Evolutionary conservation across 2,113 vertebrate genomes (phyloP), one percentile per base, ranked within the genome.

Genomic region (Trachemys scripta): DNA sequence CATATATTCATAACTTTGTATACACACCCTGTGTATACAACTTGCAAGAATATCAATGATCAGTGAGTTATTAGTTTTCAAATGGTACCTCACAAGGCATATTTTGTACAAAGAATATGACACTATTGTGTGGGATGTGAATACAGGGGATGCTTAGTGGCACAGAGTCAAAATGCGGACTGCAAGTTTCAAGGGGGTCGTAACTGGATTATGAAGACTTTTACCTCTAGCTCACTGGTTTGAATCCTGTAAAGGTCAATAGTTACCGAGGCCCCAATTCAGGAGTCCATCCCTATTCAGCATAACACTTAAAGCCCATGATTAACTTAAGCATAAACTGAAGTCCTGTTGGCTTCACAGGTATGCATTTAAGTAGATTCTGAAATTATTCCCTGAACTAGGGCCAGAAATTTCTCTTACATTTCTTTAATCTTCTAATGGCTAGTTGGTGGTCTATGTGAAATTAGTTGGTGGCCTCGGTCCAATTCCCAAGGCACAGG

Each of bases 131-230:
- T n/a, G 62, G 35, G 4, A 17, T 69, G 35, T 69, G 17, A n/a
- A n/a, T 69, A n/a, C 8, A 10, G 35, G 8, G 62, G 8, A 8
- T 10, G 35, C 14, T n/a, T 17, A 69, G 62, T 69, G 35, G 38
- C 65, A 72, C n/a, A 69, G 31, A 72, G n/a, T 92, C 93, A 92
- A 94, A 92, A 97, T 92, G 4, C 17, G 20, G 24, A 6, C 25
- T 91, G 78, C 29, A 95, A 92, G 90, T 97, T 97, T 94, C 93
- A 90, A 10, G 45, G 75, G 59, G n/a, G 91, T 42, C 96, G 25
- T 97, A 90, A 97, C 94, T 97, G 95, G 65, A 96, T 97, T 97
- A 88, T 69, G 49, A 82, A 91, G 11, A 84, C 83, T 90, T 92
- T 88, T 7, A 75, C 75, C 72, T 90, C 11, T 65, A 56, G 69